Percentiles rank a stretch among this genome's conserved stretches.
Evolutionary conservation across 2,113 vertebrate genomes (phyloP).

Genomic region (Mesembrinibis cayennensis): DNA sequence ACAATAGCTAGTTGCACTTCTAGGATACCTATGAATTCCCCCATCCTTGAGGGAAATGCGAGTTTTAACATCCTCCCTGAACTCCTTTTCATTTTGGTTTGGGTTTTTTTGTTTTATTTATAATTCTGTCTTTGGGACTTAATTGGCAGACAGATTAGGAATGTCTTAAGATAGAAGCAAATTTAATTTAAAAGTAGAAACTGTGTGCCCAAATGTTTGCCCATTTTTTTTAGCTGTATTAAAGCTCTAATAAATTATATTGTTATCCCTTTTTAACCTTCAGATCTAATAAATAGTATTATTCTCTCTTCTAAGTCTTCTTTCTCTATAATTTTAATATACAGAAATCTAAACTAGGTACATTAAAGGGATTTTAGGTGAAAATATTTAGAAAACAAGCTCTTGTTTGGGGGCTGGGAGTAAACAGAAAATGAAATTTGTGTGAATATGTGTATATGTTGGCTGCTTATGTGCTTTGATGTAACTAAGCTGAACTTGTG

Average conservation of each 20-base stretch:
- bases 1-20: background rate
- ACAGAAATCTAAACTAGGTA: background rate
- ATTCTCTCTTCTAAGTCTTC: background rate
- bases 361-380: background rate
- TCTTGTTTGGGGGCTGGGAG: background rate
- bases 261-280: background rate
- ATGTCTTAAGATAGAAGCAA: background rate
- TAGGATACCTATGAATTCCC: background rate
- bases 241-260: background rate
- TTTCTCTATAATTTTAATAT: background rate
- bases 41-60: background rate
- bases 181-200: background rate
- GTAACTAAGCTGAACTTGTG: background rate
- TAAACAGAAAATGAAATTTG: background rate
- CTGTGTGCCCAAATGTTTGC: background rate
- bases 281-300: background rate
- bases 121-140: background rate
- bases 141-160: background rate
- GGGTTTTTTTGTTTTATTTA: background rate
- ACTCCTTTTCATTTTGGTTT: background rate
- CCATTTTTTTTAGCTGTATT: background rate
- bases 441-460: background rate
- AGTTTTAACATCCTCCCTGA: background rate
- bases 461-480: background rate
- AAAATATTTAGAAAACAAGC: background rate